Percentiles rank a stretch among this genome's conserved stretches.
These are phyloP conservation scores for Pituophis catenifer DNA, from an alignment of 2,113 vertebrate genomes.

Conservation along the genomic window DNA sequence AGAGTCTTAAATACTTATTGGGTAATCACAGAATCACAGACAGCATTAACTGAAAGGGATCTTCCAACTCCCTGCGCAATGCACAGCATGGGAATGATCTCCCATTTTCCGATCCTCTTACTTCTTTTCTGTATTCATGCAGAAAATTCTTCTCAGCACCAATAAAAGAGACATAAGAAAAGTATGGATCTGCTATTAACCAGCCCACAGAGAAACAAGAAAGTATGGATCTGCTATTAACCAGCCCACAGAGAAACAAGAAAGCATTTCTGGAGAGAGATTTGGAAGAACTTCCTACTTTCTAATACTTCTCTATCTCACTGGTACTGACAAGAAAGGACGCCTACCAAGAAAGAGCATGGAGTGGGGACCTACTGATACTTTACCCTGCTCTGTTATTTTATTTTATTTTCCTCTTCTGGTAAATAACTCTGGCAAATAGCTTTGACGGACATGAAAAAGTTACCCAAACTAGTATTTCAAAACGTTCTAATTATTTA, in stretches of 20 bases:
- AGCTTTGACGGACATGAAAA: not conserved
- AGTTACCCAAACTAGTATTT: not conserved
- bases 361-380: not conserved
- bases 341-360: not conserved
- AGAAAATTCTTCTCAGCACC: not conserved
- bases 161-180: not conserved
- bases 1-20: not conserved
- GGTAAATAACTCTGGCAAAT: not conserved
- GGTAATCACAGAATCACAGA: not conserved
- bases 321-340: not conserved
- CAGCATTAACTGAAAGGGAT: not conserved
- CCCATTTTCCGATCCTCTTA: not conserved
- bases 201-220: not conserved
- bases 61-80: not conserved
- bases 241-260: not conserved
- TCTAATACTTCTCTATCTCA: not conserved
- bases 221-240: not conserved
- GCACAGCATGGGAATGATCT: not conserved
- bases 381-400: not conserved
- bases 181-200: not conserved
- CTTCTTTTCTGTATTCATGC: not conserved
- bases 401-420: not conserved
- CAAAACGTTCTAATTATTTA: not conserved
- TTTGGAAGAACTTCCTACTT: not conserved
- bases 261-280: not conserved